Evolutionary conservation across 37 sponge, comb jelly and placozoan genomes (phyloP), one percentile per base, ranked within the genome.

Genomic region (Cladorhizidae sp.): DNA sequence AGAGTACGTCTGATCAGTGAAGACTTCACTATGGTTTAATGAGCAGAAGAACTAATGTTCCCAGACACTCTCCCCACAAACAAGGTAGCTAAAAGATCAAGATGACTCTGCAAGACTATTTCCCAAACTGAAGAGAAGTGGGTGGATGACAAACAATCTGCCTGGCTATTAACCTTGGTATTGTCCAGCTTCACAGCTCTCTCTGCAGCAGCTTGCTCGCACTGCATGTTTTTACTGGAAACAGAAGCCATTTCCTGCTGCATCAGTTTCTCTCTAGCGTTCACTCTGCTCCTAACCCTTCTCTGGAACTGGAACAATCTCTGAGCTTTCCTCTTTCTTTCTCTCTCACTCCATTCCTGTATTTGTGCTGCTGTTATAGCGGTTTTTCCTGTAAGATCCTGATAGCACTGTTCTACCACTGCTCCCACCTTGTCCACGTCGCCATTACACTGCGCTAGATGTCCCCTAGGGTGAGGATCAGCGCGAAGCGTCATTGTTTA

Each of bases 361-460:
- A 78, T 31, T 39, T 67, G 59, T 20, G 41, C 42, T 14, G 73
- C 75, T 12, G 26, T 55, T 14, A 68, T 54, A 38, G 36, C 33
- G 33, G 68, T 61, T 40, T 42, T 75, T 28, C 7, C 23, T 51
- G 65, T 31, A 0, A 39, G 45, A 32, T 36, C 38, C 20, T 25
- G 12, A 31, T 20, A 43, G 58, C 23, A 54, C 45, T 41, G 72
- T 33, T 80, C 87, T 17, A 57, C 77, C 70, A 38, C 40, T 61
- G 77, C 72, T 35, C 38, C 45, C 6, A 87, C 63, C 50, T 2
- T 0, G 8, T 76, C 64, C 22, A 87, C 57, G 22, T 55, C 12
- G 0, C 88, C 88, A 67, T 81, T 87, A 63, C 88, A 87, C 5
- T 56, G 57, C 22, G 82, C 82, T 45, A 81, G 58, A 40, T 81